Percentiles rank a stretch among this genome's conserved stretches.
phyloP scores from a whole-genome alignment of 2,888 invertebrate species.

The Scaptomyza reducta region DNA sequence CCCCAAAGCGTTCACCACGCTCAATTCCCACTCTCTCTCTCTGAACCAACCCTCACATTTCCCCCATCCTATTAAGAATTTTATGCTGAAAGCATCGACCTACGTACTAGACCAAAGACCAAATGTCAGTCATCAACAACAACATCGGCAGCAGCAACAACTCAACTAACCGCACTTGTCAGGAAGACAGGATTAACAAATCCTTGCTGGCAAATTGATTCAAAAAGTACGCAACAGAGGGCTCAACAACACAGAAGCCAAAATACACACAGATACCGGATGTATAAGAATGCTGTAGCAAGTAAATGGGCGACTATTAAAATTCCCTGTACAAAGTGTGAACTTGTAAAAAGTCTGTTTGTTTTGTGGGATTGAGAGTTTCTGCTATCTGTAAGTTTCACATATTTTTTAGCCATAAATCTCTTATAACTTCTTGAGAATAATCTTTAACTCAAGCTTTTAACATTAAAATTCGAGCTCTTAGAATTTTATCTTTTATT shows the following conservation, averaged over 20 bases:
- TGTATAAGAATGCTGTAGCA: conserved; percentile 2
- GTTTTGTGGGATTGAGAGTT: too few species aligned
- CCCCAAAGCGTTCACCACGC: conserved; percentile 72
- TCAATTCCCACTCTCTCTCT: conserved; percentile 15
- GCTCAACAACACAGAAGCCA: conserved; percentile 34
- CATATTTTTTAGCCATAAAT: too few species aligned
- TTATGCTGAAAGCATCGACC: conserved; percentile 71
- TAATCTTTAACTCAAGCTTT: too few species aligned
- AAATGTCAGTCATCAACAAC: conserved; percentile 54
- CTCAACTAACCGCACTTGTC: conserved; percentile 83
- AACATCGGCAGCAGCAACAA: conserved; percentile 55
- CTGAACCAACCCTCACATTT: background rate
- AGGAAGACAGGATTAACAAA: conserved; percentile 83
- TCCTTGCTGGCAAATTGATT: conserved; percentile 83
- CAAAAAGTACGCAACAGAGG: conserved; percentile 73
- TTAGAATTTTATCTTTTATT: too few species aligned
- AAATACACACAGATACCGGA: conserved; percentile 21
- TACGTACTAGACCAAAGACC: conserved; percentile 48
- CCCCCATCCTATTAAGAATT: conserved; percentile 59
- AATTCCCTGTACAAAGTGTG: conserved; percentile 18
- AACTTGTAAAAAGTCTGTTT: too few species aligned
- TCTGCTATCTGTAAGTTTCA: too few species aligned
- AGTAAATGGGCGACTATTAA: background rate
- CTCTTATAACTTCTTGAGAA: too few species aligned
- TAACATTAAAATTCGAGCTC: too few species aligned